Evolutionary conservation across 2,888 invertebrate species (phyloP).

Genomic region (Anthoptus insignis): DNA sequence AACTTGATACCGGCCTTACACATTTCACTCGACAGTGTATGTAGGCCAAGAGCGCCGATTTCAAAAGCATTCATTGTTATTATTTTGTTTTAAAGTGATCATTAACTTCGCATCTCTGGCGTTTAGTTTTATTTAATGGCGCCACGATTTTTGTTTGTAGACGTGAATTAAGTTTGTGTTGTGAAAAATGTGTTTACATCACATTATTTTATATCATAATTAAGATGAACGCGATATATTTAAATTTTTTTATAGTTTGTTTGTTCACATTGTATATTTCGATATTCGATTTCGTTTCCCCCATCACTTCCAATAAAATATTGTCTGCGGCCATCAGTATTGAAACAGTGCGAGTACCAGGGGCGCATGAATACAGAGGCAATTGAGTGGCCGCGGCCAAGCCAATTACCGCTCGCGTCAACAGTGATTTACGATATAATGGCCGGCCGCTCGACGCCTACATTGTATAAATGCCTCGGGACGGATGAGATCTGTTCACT

Average conservation of each 20-base stretch:
- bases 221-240: no score
- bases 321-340: slow-evolving; percentile 48
- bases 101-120: neutral
- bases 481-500: slow-evolving; percentile 53
- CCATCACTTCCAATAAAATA: neutral
- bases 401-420: slow-evolving; percentile 80
- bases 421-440: slow-evolving; percentile 83
- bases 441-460: slow-evolving; percentile 70
- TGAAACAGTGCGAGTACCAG: slow-evolving; percentile 61
- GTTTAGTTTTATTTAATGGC: neutral
- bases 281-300: neutral
- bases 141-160: neutral
- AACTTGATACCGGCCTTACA: slow-evolving; percentile 25
- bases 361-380: slow-evolving; percentile 68
- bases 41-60: slow-evolving; percentile 16
- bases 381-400: slow-evolving; percentile 62
- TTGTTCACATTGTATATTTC: no score
- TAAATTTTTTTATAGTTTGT: no score
- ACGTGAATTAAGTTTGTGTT: neutral
- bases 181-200: no score
- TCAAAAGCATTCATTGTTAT: slow-evolving; percentile 10
- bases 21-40: slow-evolving; percentile 16
- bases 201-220: no score
- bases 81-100: slow-evolving; percentile 7
- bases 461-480: slow-evolving; percentile 76